Base-by-base conservation (phyloP, 37 sponge, comb jelly and placozoan genomes). In the Ianthella basta region DNA sequence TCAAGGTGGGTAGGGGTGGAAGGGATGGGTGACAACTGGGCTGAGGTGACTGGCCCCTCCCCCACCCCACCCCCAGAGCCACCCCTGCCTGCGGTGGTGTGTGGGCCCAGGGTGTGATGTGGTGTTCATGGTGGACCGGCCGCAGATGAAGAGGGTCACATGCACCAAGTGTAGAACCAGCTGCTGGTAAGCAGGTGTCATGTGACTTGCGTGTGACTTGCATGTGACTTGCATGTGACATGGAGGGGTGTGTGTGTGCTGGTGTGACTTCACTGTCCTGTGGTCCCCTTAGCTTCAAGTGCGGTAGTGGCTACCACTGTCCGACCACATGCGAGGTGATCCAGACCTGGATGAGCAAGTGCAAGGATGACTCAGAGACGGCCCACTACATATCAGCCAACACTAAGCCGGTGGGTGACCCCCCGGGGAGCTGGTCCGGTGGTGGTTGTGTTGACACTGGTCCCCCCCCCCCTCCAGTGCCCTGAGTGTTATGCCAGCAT, bases 351-450 rank as follows among this genome's bases (percentile, higher is more conserved):
- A 55, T 88, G 54, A 63, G 35, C 35, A 96, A 96, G 67, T 93
- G 93, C 61, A 78, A 80, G 37, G 96, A 96, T 39, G 96, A 96
- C 56, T 91, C 93, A 12, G 96, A 96, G 60, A 96, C 93, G 25
- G 91, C 94, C 23, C 84, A 96, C 72, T 96, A 96, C 87, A 96
- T 96, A 84, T 39, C 54, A 0, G 91, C 94, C 55, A 96, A 96
- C 72, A 96, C 96, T 27, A 96, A 96, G 75, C 91, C 94, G 37
- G 95, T 94, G 55, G 86, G 94, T 84, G 23, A 5, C 16, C 27
- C 55, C 35, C 20, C 30, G 69, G 63, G n/a, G 63, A 5, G 63
- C 8, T 4, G n/a, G 4, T 61, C 2, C 4, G 63, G 4, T 4
- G n/a, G 63, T 61, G 63, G n/a, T 4, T 14, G 63, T 4, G 63